Evolutionary conservation across 2,113 vertebrate species (phyloP), one percentile per base, ranked within the genome.

Genomic region (Rattus rattus): DNA sequence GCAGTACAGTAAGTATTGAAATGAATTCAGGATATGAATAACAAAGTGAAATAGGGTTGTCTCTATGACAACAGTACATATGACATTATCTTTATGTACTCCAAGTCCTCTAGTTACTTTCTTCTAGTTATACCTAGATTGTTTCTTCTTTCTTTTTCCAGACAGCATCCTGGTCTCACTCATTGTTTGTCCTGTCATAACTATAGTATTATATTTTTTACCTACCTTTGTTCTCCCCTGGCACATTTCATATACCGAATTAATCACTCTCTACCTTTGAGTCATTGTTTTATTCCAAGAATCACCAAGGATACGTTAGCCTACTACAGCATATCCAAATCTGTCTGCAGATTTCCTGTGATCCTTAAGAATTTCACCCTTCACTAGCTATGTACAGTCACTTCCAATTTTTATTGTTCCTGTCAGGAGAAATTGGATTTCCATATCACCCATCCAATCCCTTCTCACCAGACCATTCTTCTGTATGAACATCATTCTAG

Each of bases 11-110:
- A 79, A 80, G 12, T 88, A 77, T 75, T 92, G 63, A 94, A 88
- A 65, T 43, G 30, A 95, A 85, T 56, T 95, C 49, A 92, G 19
- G 30, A 59, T 56, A 88, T 88, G 92, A 88, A 75, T 80, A 90
- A 63, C 72, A 95, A 8, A 8, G 59, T 81, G 24, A 73, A 49
- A n/a, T n/a, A 85, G 86, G 33, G 11, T 81, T 81, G 20, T 54
- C 30, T 80, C 13, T 88, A 65, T 88, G 54, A 88, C 65, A 94
- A 3, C 6, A 88, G 26, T 56, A 56, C 1, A 59, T 76, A 83
- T 87, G 79, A 20, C 11, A 26, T 94, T 88, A 83, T 56, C 14
- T 67, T 86, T 59, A 10, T 65, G 13, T 63, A 22, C 87, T 10
- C 59, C 61, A 93, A 75, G 3, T 76, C 2, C 22, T 95, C 5